Evolutionary conservation across 2,797 vertebrate genomes (phyloP).

Genomic region (Pantherophis vulpinus): DNA sequence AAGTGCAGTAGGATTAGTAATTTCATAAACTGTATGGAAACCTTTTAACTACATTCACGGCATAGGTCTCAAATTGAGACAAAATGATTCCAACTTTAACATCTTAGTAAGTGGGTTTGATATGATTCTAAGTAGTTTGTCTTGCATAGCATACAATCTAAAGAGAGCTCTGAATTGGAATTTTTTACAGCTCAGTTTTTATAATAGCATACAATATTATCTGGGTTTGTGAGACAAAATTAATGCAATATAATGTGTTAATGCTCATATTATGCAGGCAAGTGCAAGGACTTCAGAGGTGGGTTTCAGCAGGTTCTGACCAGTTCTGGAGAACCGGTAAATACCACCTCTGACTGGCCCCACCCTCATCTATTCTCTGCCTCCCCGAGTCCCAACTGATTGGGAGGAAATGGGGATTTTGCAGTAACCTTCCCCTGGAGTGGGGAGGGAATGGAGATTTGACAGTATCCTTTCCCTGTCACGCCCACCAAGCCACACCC

Average conservation of each 20-base stretch:
- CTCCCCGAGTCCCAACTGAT: no score
- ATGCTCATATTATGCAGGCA: not conserved
- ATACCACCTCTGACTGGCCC: no score
- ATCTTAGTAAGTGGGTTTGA: not conserved
- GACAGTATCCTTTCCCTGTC: no score
- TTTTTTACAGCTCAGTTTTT: not conserved
- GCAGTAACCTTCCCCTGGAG: no score
- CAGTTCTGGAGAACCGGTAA: no score
- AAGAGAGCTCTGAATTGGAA: not conserved
- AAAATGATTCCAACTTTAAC: not conserved
- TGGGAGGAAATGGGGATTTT: no score
- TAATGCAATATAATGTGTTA: slow-evolving; percentile 1
- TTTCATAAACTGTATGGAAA: not conserved
- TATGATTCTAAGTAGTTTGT: not conserved
- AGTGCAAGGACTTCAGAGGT: not conserved
- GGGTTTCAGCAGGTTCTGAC: no score
- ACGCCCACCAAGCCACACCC: no score
- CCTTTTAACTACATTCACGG: not conserved
- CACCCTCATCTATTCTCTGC: no score
- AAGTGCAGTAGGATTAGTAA: not conserved
- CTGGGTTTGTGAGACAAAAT: not conserved
- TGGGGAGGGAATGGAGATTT: no score
- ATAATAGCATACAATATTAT: not conserved
- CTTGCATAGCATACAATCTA: not conserved
- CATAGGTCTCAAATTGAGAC: not conserved